Conservation (phyloP, 2,888 invertebrate genomes). For the Cantharis nigra region DNA sequence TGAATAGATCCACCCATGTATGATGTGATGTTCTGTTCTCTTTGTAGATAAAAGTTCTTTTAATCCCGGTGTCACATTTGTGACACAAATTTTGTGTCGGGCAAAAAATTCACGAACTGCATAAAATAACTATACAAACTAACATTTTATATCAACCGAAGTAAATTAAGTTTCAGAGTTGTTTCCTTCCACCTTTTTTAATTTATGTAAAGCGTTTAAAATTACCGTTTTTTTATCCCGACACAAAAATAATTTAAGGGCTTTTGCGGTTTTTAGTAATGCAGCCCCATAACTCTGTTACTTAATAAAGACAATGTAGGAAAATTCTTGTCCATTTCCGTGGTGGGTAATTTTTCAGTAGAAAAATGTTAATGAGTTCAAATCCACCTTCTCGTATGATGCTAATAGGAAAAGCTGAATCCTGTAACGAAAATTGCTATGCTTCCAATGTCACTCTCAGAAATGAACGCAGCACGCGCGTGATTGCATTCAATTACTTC, state of each 20-base stretch:
- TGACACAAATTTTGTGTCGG: neutral
- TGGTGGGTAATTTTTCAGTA: neutral
- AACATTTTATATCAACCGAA: neutral
- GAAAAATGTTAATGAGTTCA: neutral
- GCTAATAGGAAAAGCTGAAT: neutral
- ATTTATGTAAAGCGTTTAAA: neutral
- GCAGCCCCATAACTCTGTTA: neutral
- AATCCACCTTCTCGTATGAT: neutral
- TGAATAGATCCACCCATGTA: conserved; percentile 23
- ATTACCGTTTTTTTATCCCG: neutral
- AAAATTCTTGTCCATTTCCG: neutral
- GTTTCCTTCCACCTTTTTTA: neutral
- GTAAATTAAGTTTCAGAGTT: neutral
- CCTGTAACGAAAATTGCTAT: conserved; percentile 11
- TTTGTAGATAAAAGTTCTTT: conserved; percentile 13
- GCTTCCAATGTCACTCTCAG: conserved; percentile 21
- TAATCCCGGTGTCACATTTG: conserved; percentile 4
- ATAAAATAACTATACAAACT: neutral
- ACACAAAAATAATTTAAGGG: neutral
- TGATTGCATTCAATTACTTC: conserved; percentile 30
- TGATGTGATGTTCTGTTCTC: conserved; percentile 17
- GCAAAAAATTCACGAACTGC: neutral
- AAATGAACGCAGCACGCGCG: conserved; percentile 19
- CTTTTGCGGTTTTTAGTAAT: neutral
- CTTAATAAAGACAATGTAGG: neutral